Conservation (phyloP, 2,888 invertebrate genomes). For the Lingula anatina region DNA sequence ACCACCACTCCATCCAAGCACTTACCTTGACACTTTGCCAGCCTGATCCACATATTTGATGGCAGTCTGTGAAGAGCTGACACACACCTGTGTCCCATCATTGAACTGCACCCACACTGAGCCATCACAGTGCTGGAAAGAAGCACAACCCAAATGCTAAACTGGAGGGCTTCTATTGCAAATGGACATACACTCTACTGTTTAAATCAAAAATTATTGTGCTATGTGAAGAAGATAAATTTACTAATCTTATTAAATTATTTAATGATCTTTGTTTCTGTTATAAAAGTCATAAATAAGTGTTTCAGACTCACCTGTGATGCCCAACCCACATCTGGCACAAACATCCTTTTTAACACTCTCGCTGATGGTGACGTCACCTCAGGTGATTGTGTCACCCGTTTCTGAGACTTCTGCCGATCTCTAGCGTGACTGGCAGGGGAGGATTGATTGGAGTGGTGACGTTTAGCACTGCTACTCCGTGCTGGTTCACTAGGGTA, state of each 20-base stretch:
- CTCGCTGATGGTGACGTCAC: conserved; percentile 20
- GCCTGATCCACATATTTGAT: conserved; percentile 43
- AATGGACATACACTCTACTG: too few species aligned
- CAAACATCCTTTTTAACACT: conserved; percentile 40
- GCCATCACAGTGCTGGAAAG: conserved; percentile 53
- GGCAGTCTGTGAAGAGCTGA: conserved; percentile 45
- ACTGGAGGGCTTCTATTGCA: too few species aligned
- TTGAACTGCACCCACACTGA: conserved; percentile 57
- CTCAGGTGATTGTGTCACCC: too few species aligned
- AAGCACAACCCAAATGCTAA: too few species aligned
- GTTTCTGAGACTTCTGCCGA: too few species aligned
- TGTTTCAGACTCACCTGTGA: too few species aligned
- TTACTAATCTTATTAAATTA: not conserved
- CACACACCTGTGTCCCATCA: conserved; percentile 54
- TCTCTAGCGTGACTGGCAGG: not conserved
- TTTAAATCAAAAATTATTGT: conserved; percentile 2
- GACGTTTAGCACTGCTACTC: too few species aligned
- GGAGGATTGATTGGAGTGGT: not conserved
- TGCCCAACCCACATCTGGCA: conserved; percentile 56
- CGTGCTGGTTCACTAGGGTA: too few species aligned
- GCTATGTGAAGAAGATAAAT: not conserved
- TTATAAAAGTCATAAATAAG: too few species aligned
- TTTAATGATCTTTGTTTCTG: not conserved
- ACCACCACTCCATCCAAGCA: too few species aligned
- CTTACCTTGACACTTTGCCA: conserved; percentile 33